Conservation (phyloP, 2,888 invertebrate species). For the Candidula unifasciata region DNA sequence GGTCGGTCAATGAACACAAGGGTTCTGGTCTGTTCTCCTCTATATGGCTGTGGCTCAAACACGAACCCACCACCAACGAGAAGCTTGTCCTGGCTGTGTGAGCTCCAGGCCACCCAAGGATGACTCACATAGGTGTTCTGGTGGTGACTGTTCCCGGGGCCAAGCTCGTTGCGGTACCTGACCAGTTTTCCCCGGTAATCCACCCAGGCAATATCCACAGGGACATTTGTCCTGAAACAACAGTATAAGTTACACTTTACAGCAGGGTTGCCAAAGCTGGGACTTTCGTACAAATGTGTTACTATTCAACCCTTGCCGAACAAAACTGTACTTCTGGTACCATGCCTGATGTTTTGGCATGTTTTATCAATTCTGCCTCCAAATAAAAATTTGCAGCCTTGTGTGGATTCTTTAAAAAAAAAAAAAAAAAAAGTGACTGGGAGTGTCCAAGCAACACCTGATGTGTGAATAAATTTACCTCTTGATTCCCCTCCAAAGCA, state of each 20-base stretch:
- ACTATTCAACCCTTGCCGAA: too few species aligned
- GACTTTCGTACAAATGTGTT: too few species aligned
- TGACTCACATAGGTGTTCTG: constrained; percentile 41
- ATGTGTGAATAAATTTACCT: too few species aligned
- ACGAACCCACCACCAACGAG: constrained; percentile 21
- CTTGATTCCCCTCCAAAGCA: too few species aligned
- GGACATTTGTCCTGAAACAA: constrained; percentile 32
- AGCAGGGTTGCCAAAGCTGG: background rate
- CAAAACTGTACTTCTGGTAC: too few species aligned
- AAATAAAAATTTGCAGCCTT: background rate
- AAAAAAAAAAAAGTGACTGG: background rate
- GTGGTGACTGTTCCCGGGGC: background rate
- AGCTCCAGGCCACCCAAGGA: constrained; percentile 45
- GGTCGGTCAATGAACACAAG: constrained; percentile 38
- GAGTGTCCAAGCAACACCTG: background rate
- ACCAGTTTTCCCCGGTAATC: constrained; percentile 38
- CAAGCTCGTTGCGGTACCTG: constrained; percentile 21
- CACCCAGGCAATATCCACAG: constrained; percentile 40
- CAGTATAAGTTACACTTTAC: background rate
- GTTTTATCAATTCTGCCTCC: background rate
- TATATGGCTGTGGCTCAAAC: constrained; percentile 29
- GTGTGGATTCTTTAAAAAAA: background rate
- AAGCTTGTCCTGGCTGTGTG: constrained; percentile 29
- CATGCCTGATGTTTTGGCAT: too few species aligned
- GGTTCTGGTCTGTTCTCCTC: constrained; percentile 38